Evolutionary conservation across 2,113 vertebrate genomes (phyloP).

Genomic region (Rafetus swinhoei): DNA sequence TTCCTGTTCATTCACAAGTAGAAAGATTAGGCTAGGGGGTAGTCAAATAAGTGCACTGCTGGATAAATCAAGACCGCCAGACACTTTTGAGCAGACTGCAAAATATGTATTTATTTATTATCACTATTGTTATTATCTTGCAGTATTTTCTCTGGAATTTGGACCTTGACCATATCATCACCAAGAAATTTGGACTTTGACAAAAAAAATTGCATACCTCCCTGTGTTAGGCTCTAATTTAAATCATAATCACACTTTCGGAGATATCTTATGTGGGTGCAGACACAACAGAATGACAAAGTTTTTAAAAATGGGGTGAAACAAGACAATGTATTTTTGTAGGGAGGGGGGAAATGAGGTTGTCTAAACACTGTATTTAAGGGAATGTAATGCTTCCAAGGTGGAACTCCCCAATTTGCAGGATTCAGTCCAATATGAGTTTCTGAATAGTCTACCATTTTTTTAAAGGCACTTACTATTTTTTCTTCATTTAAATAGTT

Average conservation of each 20-base stretch:
- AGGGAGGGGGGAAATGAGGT: background rate
- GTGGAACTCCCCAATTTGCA: background rate
- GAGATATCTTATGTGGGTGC: background rate
- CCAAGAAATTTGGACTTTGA: too few species aligned
- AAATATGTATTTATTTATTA: too few species aligned
- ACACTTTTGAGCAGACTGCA: too few species aligned
- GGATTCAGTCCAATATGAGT: background rate
- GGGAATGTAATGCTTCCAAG: background rate
- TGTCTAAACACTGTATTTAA: background rate
- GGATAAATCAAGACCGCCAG: too few species aligned
- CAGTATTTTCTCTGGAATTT: too few species aligned
- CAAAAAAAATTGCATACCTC: too few species aligned
- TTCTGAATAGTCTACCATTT: background rate
- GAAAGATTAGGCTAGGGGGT: background rate
- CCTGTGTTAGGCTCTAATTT: background rate
- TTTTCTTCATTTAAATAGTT: slow-evolving; percentile 44
- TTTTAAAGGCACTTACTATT: slow-evolving; percentile 7
- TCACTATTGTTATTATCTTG: too few species aligned
- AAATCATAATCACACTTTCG: background rate
- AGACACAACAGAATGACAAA: background rate
- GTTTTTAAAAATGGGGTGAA: background rate
- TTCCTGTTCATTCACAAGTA: background rate
- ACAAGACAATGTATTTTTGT: fast-evolving
- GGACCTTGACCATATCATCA: too few species aligned
- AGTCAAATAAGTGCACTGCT: background rate